These are phyloP conservation scores for Drosophila arawakana DNA, from an alignment of 1,140 invertebrate genomes.

Conservation along the genomic window DNA sequence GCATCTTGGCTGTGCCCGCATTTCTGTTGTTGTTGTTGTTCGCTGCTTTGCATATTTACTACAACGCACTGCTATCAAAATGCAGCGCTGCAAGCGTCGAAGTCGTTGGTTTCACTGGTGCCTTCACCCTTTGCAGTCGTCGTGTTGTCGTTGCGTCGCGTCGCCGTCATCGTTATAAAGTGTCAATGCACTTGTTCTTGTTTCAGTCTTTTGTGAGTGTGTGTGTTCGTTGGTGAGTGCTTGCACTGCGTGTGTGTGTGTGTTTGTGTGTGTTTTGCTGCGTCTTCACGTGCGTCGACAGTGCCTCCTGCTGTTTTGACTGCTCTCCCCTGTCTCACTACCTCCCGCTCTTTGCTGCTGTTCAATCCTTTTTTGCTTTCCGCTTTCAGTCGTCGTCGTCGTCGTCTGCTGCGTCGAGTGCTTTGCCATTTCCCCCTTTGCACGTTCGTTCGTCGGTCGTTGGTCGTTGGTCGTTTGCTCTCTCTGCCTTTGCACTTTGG, in stretches of 20 bases:
- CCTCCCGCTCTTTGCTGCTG: constrained; percentile 42
- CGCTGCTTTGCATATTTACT: constrained; percentile 50
- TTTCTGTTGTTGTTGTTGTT: constrained; percentile 16
- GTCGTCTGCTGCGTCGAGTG: constrained; percentile 71
- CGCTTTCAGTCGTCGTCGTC: constrained; percentile 61
- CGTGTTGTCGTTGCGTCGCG: constrained; percentile 46
- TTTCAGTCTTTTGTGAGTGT: constrained; percentile 57
- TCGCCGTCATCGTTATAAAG: constrained; percentile 64
- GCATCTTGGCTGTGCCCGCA: neutral
- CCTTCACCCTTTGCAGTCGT: constrained; percentile 37
- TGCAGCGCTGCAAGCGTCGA: constrained; percentile 56
- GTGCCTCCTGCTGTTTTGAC: constrained; percentile 75
- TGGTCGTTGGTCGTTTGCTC: constrained; percentile 60
- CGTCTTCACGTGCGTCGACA: constrained; percentile 76
- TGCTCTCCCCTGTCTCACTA: constrained; percentile 13
- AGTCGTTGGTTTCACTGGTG: constrained; percentile 25
- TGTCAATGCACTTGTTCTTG: constrained; percentile 82
- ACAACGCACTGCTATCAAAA: constrained; percentile 67
- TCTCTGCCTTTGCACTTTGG: constrained; percentile 80
- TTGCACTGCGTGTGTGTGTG: constrained; percentile 48
- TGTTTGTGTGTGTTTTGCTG: constrained; percentile 65
- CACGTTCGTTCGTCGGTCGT: constrained; percentile 46
- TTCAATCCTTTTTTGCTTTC: constrained; percentile 80
- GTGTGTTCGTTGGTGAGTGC: constrained; percentile 43
- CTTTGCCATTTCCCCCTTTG: constrained; percentile 37